phyloP scores from a whole-genome alignment of 2,113 vertebrate species.

The Sander lucioperca region DNA sequence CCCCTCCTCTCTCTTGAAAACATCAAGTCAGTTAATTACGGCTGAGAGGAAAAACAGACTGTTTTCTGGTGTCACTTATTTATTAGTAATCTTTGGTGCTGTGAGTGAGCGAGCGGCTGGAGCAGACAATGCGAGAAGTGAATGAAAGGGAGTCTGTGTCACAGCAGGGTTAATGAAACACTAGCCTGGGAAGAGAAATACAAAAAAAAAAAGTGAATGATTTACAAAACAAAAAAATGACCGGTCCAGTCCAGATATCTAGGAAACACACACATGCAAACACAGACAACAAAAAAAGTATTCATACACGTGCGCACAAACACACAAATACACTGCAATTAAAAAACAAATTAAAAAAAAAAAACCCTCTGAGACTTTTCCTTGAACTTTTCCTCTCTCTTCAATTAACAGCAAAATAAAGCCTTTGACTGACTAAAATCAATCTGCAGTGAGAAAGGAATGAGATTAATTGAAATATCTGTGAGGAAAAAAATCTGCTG shows the following conservation, averaged over 20 bases:
- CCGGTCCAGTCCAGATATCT: constrained; percentile 34
- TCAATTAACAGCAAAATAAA: constrained; percentile 28
- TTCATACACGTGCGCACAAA: constrained; percentile 4
- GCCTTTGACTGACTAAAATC: constrained; percentile 23
- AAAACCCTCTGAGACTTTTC: constrained; percentile 12
- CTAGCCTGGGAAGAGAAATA: constrained; percentile 77
- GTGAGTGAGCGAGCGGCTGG: constrained; percentile 55
- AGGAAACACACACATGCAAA: constrained; percentile 31
- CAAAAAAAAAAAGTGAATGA: constrained; percentile 67
- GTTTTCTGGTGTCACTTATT: constrained; percentile 76
- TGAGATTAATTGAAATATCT: neutral
- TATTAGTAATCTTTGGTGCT: constrained; percentile 69
- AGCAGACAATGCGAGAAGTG: constrained; percentile 64
- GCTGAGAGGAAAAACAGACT: constrained; percentile 60
- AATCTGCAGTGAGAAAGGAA: constrained; percentile 15
- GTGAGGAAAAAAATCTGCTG: too few relatives aligned
- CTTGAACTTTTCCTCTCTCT: constrained; percentile 37
- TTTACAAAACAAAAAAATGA: constrained; percentile 56
- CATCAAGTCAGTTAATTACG: constrained; percentile 79
- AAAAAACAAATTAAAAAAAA: too few relatives aligned
- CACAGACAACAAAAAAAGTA: neutral
- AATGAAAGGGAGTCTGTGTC: constrained; percentile 74
- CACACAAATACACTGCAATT: neutral
- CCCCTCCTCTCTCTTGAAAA: constrained; percentile 69
- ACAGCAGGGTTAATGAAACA: constrained; percentile 76